These are phyloP conservation scores for Euplexia lucipara DNA, from an alignment of 2,888 invertebrate genomes.

Conservation along the genomic window DNA sequence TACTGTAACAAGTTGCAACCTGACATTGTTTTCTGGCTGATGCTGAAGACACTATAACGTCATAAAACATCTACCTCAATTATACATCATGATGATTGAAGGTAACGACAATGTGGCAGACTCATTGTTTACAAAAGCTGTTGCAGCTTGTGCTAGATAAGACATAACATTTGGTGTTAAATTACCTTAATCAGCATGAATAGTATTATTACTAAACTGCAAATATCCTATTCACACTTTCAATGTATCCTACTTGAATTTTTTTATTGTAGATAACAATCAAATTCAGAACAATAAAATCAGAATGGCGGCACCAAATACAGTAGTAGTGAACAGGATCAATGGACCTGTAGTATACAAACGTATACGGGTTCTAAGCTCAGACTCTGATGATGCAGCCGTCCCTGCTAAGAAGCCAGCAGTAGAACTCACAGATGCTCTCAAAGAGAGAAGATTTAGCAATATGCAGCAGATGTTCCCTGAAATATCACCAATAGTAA, in stretches of 20 bases:
- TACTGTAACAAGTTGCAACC: slow-evolving; percentile 14
- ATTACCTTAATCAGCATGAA: slow-evolving; percentile 11
- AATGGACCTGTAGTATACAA: slow-evolving; percentile 81
- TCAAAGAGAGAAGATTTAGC: slow-evolving; percentile 91
- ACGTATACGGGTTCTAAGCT: slow-evolving; percentile 86
- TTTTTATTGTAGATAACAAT: slow-evolving; percentile 62
- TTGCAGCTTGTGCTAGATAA: slow-evolving; percentile 14
- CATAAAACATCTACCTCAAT: neutral
- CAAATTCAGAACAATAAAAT: slow-evolving; percentile 65
- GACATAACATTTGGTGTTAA: neutral
- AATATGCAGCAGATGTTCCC: slow-evolving; percentile 92
- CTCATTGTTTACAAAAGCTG: neutral
- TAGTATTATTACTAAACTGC: neutral
- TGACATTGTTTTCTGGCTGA: neutral
- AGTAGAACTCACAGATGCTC: slow-evolving; percentile 81
- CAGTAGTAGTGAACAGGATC: slow-evolving; percentile 68
- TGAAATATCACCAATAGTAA: slow-evolving; percentile 91
- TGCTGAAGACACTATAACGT: neutral
- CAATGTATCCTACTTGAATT: neutral
- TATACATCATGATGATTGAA: neutral
- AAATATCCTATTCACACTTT: neutral
- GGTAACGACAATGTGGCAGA: neutral
- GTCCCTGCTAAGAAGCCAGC: slow-evolving; percentile 72
- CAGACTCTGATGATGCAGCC: slow-evolving; percentile 89
- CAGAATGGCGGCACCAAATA: slow-evolving; percentile 81